These are phyloP conservation scores for Malthinus flaveolus DNA, from an alignment of 2,888 invertebrate genomes.

Conservation along the genomic window DNA sequence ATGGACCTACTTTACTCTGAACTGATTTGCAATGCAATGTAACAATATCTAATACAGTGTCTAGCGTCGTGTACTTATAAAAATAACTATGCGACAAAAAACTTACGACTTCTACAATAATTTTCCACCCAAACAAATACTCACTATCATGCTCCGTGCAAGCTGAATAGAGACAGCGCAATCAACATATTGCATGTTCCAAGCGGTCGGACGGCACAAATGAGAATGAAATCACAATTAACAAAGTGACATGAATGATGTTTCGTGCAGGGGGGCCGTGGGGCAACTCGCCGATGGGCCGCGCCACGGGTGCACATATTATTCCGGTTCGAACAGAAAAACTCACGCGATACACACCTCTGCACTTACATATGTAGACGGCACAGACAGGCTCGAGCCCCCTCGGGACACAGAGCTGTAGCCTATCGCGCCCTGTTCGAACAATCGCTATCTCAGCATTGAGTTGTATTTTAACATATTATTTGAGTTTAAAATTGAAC, in stretches of 20 bases:
- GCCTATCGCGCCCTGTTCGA: conserved; percentile 55
- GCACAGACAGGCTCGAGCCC: conserved; percentile 85
- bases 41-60: conserved; percentile 20
- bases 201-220: conserved; percentile 54
- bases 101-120: conserved; percentile 8
- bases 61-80: conserved; percentile 20
- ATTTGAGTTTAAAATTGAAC: conserved; percentile 16
- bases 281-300: conserved; percentile 32
- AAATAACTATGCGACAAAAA: conserved; percentile 8
- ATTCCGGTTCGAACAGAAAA: conserved; percentile 39
- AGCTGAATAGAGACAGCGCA: conserved; percentile 73
- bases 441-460: conserved; percentile 64
- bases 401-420: conserved; percentile 57
- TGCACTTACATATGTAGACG: conserved; percentile 68
- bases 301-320: conserved; percentile 39
- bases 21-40: conserved; percentile 17
- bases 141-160: conserved; percentile 92
- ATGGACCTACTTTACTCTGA: conserved; percentile 22
- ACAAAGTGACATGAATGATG: conserved; percentile 41
- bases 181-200: conserved; percentile 58
- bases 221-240: conserved; percentile 49
- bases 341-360: conserved; percentile 31
- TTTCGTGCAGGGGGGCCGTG: conserved; percentile 37
- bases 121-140: conserved; percentile 60
- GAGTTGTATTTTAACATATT: conserved; percentile 18